Evolutionary conservation across 37 sponge, comb jelly and placozoan species (phyloP), one percentile per base, ranked within the genome.

Genomic region (Axinella damicornis): DNA sequence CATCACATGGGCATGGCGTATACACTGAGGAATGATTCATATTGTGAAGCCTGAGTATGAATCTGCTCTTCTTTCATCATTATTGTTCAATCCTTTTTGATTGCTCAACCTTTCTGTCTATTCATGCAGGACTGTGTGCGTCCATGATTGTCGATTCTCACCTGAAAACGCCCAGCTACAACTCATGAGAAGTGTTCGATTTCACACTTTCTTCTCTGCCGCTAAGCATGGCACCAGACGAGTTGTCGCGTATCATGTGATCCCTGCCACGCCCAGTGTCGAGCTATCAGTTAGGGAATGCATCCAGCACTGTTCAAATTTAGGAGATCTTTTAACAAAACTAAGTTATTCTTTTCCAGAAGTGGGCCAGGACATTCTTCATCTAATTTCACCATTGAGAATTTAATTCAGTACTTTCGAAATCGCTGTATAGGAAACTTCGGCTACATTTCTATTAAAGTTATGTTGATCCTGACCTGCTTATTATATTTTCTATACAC

Each of bases 81-180:
- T n/a, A n/a, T n/a, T n/a, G n/a, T n/a, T n/a, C n/a, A n/a, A n/a
- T n/a, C n/a, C n/a, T n/a, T n/a, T n/a, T n/a, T n/a, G n/a, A n/a
- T n/a, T n/a, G n/a, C n/a, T n/a, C n/a, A n/a, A n/a, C n/a, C n/a
- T n/a, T n/a, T n/a, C n/a, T n/a, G n/a, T n/a, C n/a, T n/a, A n/a
- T 36, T 38, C 36, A 35, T 71, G 31, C 74, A 93, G 94, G 75
- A 89, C 94, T 24, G 90, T 93, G 31, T 93, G 94, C 55, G 83
- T 93, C 22, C 94, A 93, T 34, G 60, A 54, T 56, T 81, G 90
- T 57, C 65, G 86, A 38, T 86, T 93, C 76, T 89, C 90, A 39
- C 94, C 94, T 2, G 94, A 93, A 62, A 93, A 93, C 56, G 94
- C 94, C 11, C 90, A 89, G 71, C 64, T 93, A 32, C 90, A 93